Evolutionary conservation across 2,797 vertebrate species (phyloP), one percentile per base, ranked within the genome.

Genomic region (Zenarchopterus dispar): DNA sequence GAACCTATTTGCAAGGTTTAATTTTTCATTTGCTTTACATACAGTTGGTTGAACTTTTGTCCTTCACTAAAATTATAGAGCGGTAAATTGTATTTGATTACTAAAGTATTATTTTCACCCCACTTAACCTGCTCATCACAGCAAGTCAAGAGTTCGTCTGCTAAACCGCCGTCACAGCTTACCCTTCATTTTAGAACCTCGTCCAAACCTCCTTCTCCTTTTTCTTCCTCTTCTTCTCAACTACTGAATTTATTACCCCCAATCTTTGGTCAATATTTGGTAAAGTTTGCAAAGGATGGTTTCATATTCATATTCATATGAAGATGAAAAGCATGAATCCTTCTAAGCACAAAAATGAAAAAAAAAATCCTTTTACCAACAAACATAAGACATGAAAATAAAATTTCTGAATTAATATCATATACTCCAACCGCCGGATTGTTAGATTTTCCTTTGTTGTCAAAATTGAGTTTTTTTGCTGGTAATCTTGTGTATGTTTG

Each of bases 41-140:
- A 70, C 70, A 88, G 83, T 85, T 63, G 76, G 73, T 51, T 80
- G 75, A 84, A 88, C 86, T 84, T 82, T 81, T 84, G 80, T 77
- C 70, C 79, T 70, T 58, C n/a, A n/a, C 70, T 75, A 72, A 86
- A 90, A 88, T 84, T 78, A 84, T 69, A 69, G 77, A 75, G 75
- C 79, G 64, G 63, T 84, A 88, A 88, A 88, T 88, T 87, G 81
- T 80, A 78, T 87, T 78, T 90, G 85, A 88, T 89, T 89, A 88
- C 74, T 57, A 81, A 88, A 85, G 84, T 86, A 88, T 89, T 89
- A 86, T 86, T 90, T 88, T 90, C 84, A 89, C 84, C 84, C 79
- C 85, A 86, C 81, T 91, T 92, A 91, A 88, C 81, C 85, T 73
- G 63, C 59, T 86, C 82, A 84, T 86, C 80, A 86, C 56, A 67